Percentiles rank a stretch among this genome's conserved stretches.
Evolutionary conservation across 2,888 invertebrate species (phyloP).

Genomic region (Phaonia tiefii): DNA sequence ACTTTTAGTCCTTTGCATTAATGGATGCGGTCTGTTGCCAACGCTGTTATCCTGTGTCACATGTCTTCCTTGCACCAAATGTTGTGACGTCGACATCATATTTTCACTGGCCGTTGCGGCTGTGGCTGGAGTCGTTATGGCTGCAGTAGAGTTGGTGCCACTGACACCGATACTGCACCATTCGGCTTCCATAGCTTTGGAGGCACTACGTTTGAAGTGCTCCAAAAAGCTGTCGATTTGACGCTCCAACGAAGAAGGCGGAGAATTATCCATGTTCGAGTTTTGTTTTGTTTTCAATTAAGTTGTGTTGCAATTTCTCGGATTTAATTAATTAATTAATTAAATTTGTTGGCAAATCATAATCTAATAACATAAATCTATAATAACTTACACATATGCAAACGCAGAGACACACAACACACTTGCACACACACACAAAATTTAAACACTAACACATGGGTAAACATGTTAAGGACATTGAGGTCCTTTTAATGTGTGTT

Average conservation of each 20-base stretch:
- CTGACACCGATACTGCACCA: slow-evolving; percentile 71
- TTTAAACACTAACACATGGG: neutral
- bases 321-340: slow-evolving; percentile 19
- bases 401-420: neutral
- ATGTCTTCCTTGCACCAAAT: slow-evolving; percentile 20
- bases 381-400: neutral
- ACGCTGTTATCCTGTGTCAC: slow-evolving; percentile 28
- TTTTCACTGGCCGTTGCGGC: slow-evolving; percentile 41
- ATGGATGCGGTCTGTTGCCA: slow-evolving; percentile 58
- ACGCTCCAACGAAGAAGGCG: slow-evolving; percentile 88
- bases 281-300: neutral
- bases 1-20: slow-evolving; percentile 74
- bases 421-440: neutral
- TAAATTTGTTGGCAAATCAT: slow-evolving; percentile 24
- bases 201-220: slow-evolving; percentile 90
- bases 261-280: slow-evolving; percentile 81
- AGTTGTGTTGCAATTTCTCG: slow-evolving; percentile 10
- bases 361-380: slow-evolving; percentile 26
- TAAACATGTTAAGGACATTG: neutral
- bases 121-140: slow-evolving; percentile 56
- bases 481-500: slow-evolving; percentile 10
- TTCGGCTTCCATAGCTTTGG: slow-evolving; percentile 86
- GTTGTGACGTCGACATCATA: slow-evolving; percentile 19
- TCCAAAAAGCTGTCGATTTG: slow-evolving; percentile 92
- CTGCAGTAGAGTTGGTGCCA: slow-evolving; percentile 47